These are phyloP conservation scores for Dinothrombium tinctorium DNA, from an alignment of 1,140 invertebrate species.

Conservation along the genomic window DNA sequence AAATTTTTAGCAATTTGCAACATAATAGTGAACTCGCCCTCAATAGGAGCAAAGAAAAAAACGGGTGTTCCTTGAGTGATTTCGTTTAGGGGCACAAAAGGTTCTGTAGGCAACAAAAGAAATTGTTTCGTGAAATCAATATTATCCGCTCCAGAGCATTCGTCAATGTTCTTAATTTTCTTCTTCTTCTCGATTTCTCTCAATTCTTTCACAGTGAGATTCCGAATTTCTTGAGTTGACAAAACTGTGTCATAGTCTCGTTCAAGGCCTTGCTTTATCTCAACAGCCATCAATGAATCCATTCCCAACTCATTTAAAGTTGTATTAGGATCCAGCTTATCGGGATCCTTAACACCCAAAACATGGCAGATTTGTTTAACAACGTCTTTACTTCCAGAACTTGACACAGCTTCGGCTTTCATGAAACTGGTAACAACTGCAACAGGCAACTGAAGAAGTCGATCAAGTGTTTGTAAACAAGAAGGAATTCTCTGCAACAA, in stretches of 20 bases:
- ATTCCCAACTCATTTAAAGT: conserved; percentile 77
- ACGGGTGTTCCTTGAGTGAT: conserved; percentile 25
- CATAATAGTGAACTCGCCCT: conserved; percentile 48
- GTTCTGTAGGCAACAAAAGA: conserved; percentile 22
- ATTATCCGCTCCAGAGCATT: background rate
- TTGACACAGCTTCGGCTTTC: conserved; percentile 22
- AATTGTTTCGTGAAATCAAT: conserved; percentile 6
- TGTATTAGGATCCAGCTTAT: conserved; percentile 40
- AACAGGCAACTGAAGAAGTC: conserved; percentile 28
- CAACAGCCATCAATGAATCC: conserved; percentile 92
- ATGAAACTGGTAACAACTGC: conserved; percentile 9
- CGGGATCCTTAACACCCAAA: conserved; percentile 58
- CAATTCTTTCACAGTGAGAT: conserved; percentile 45
- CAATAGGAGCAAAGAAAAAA: conserved; percentile 74
- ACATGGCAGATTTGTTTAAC: conserved; percentile 55
- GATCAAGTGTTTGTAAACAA: conserved; percentile 58
- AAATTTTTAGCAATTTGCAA: conserved; percentile 39
- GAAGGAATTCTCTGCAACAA: conserved; percentile 70
- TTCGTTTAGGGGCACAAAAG: conserved; percentile 25
- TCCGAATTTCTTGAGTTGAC: conserved; percentile 66
- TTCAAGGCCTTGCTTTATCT: conserved; percentile 88
- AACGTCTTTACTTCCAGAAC: conserved; percentile 34
- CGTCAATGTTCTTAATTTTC: background rate
- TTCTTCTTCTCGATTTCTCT: conserved; percentile 27
- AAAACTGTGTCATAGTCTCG: conserved; percentile 67